Conservation (phyloP, 2,797 vertebrate genomes). For the Coregonus ussuriensis region DNA sequence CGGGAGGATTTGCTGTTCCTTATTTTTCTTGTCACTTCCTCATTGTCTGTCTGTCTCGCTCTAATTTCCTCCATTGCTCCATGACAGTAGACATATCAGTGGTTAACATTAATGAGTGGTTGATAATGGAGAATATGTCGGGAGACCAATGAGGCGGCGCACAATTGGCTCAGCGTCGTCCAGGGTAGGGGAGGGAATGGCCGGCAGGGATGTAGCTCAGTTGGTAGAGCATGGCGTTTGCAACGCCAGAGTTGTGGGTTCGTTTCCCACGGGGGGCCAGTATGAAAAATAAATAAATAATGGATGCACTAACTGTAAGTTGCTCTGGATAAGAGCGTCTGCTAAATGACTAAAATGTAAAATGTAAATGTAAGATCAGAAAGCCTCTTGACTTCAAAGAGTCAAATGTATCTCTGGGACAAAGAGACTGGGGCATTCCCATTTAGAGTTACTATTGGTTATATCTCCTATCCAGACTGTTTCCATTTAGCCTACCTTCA, state of each 20-base stretch:
- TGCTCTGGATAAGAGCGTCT: too few species aligned
- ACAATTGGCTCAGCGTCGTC: too few species aligned
- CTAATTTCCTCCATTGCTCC: background rate
- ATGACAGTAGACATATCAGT: conserved; percentile 6
- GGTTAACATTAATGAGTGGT: background rate
- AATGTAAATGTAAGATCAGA: too few species aligned
- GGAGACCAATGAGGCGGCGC: too few species aligned
- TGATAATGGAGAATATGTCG: background rate
- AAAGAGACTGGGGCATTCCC: conserved; percentile 27
- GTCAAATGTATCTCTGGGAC: conserved; percentile 7
- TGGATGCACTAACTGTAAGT: too few species aligned
- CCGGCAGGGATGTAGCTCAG: too few species aligned
- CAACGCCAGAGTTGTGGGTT: too few species aligned
- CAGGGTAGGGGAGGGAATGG: too few species aligned
- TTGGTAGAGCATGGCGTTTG: too few species aligned
- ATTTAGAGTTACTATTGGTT: conserved; percentile 50
- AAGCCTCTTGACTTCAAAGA: conserved; percentile 5
- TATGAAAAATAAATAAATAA: too few species aligned
- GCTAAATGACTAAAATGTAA: too few species aligned
- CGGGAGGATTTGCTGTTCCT: background rate
- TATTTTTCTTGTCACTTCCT: conserved; percentile 1
- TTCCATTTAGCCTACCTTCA: conserved; percentile 66
- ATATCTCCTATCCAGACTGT: conserved; percentile 40
- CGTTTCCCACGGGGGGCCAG: too few species aligned
- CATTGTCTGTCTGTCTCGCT: background rate